A percentile compares a stretch with the other conserved stretches of the same genome.
phyloP scores from a whole-genome alignment of 2,888 invertebrate genomes.

The Macrosiphum euphorbiae region DNA sequence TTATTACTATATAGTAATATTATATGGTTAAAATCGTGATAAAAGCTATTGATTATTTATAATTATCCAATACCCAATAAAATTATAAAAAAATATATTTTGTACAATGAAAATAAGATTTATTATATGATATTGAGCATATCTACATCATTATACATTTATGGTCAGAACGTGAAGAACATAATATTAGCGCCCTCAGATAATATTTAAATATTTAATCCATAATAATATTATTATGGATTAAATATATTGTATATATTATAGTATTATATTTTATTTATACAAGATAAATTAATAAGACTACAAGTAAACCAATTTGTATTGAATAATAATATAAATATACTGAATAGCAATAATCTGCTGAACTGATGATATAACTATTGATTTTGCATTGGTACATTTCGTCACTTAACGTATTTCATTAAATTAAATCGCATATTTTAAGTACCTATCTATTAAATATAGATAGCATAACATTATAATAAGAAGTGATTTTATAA shows the following conservation, averaged over 20 bases:
- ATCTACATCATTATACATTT: not conserved
- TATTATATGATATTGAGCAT: not conserved
- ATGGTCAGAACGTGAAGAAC: not conserved
- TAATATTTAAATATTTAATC: not conserved
- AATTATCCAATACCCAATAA: not conserved
- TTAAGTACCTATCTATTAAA: not conserved
- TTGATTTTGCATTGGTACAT: not conserved
- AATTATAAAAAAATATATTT: not conserved
- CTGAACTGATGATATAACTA: not conserved
- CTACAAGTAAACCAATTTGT: not conserved
- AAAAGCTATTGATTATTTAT: not conserved
- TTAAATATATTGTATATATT: not conserved
- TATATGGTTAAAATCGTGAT: not conserved
- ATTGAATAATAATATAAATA: not conserved
- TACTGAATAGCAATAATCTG: not conserved
- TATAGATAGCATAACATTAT: not conserved
- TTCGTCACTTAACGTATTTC: not conserved
- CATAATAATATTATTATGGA: not conserved
- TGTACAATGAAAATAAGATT: not conserved
- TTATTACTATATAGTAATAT: not conserved
- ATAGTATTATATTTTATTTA: not conserved
- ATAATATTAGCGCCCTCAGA: not conserved
- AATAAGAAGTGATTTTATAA: not conserved
- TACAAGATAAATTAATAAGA: not conserved
- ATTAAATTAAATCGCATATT: not conserved